Evolutionary conservation across 2,113 vertebrate species (phyloP).

Genomic region (Tetrax tetrax): DNA sequence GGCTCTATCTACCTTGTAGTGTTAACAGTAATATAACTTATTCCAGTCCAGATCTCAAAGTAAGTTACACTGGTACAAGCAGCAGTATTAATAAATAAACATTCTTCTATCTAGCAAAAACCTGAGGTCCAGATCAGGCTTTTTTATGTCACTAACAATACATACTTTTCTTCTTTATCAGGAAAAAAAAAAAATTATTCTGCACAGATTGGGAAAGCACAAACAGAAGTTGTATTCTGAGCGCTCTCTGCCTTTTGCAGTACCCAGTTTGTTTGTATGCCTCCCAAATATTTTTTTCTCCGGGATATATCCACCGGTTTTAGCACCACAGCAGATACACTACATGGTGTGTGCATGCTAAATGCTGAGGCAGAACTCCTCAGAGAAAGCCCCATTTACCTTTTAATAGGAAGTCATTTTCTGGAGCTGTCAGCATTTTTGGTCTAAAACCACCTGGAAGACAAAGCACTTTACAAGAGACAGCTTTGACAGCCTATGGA

Average conservation of each 20-base stretch:
- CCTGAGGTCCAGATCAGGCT: background rate
- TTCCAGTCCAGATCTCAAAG: background rate
- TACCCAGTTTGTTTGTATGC: background rate
- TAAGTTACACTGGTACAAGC: background rate
- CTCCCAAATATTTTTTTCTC: background rate
- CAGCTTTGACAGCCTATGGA: background rate
- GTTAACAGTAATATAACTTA: background rate
- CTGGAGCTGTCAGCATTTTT: slow-evolving; percentile 33
- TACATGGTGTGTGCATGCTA: background rate
- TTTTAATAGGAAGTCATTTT: slow-evolving; percentile 33
- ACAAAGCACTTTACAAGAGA: slow-evolving; percentile 12
- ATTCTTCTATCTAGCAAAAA: background rate
- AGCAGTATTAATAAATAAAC: background rate
- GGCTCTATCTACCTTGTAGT: background rate
- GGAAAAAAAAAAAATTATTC: background rate
- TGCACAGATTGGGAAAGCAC: background rate
- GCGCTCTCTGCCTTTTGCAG: background rate
- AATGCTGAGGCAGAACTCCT: slow-evolving; percentile 36
- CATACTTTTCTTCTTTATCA: background rate
- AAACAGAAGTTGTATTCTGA: background rate
- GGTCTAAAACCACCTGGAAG: slow-evolving; percentile 32
- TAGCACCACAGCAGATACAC: background rate
- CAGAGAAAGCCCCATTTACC: background rate
- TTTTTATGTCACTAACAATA: background rate
- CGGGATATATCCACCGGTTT: background rate